Conservation (phyloP, 2,888 invertebrate genomes). For the Iselma pallidipennis region DNA sequence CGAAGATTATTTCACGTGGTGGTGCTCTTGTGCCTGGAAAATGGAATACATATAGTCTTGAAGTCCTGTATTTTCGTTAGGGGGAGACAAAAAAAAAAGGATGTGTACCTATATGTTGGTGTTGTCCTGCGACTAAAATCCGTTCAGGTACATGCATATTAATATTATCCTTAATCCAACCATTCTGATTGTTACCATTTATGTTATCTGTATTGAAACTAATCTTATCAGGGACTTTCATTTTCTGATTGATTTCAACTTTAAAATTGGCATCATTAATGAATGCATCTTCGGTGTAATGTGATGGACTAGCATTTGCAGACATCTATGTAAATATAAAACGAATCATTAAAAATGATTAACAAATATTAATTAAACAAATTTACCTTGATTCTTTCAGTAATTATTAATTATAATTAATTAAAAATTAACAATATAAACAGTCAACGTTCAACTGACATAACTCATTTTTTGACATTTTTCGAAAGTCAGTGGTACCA, state of each 20-base stretch:
- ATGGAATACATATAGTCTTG: neutral
- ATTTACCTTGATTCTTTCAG: neutral
- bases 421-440: neutral
- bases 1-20: conserved; percentile 84
- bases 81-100: too few relatives aligned
- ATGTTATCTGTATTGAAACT: conserved; percentile 71
- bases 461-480: neutral
- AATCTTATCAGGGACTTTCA: conserved; percentile 80
- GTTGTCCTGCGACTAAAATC: conserved; percentile 85
- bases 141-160: conserved; percentile 94
- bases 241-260: conserved; percentile 77
- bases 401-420: neutral
- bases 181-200: conserved; percentile 64
- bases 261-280: conserved; percentile 66
- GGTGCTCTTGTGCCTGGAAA: conserved; percentile 75
- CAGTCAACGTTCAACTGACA: neutral
- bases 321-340: conserved; percentile 57
- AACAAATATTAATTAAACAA: neutral
- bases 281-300: conserved; percentile 69
- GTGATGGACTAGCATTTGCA: conserved; percentile 64
- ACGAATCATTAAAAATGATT: neutral
- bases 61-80: too few relatives aligned
- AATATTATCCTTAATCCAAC: conserved; percentile 76
- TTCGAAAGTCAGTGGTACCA: neutral
- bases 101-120: conserved; percentile 64